Base-by-base conservation (phyloP, 2,113 vertebrate genomes). In the Ramphastos sulfuratus region DNA sequence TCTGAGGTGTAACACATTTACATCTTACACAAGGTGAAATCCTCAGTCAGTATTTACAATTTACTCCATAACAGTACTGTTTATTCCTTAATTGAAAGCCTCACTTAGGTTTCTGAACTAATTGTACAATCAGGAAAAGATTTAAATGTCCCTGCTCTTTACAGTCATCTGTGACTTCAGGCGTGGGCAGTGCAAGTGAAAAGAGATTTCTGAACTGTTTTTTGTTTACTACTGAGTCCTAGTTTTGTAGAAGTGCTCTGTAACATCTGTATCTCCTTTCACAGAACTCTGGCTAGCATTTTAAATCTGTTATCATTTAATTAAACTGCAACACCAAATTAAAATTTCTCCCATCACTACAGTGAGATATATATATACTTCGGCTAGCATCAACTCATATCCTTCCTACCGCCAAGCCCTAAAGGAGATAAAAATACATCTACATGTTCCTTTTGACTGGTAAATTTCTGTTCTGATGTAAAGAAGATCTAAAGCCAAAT, bases 321-420 rank as follows among this genome's bases (percentile, higher is more conserved):
- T 58, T 33, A 58, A 70, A 92, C 27, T 79, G 69, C 67, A 72
- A 82, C 12, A 77, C 48, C 5, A 76, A 69, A 89, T n/a, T 27
- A 58, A 82, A 93, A 72, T 20, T 15, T 28, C 50, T 50, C 12
- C 55, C 1, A 0, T 63, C 14, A 50, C 56, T 66, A 59, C 14
- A 73, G 35, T 8, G 35, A 80, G 7, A 8, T 65, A 35, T 3
- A 21, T 15, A 39, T 1, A 44, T 18, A 46, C 12, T 5, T 72
- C 25, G 50, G 19, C 1, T 16, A 83, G 21, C 8, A 81, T 2
- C 4, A 12, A 7, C 5, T 15, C 1, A 0, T 31, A 76, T 15
- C 14, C 10, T 50, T 55, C 76, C 30, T 70, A 72, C 14, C n/a
- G 74, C 7, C 27, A 70, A 59, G 67, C 11, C 14, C 9, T 28